Evolutionary conservation across 2,113 vertebrate species (phyloP), one percentile per base, ranked within the genome.

Genomic region (Falco punctatus): DNA sequence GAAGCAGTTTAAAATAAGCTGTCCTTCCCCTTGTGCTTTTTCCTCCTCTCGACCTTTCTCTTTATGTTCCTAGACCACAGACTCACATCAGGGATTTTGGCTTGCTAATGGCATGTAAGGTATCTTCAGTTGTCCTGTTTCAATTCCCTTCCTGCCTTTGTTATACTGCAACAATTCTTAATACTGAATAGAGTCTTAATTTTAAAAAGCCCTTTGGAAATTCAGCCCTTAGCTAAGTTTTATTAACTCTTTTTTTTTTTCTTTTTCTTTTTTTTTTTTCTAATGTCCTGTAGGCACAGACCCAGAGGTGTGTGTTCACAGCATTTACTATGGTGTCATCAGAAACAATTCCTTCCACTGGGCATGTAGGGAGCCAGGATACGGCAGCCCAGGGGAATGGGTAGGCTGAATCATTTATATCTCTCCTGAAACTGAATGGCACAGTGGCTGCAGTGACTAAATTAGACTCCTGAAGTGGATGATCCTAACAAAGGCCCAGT

Each of bases 1-100:
- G 81, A 94, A 95, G 55, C 44, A 55, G 67, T 88, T 93, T 94
- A 89, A 96, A 95, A 95, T 92, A 82, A 95, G 44, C 44, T 94
- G 51, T 86, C 82, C 67, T 94, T 92, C 91, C 69, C 69, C 51
- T 85, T 84, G 65, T 0, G 1, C 79, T 74, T 90, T 77, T 81
- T 90, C 86, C 35, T 96, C 30, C 66, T 92, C 74, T 91, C 8
- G 42, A 94, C 81, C 62, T 70, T 94, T 95, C 61, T 71, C 27
- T 85, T 94, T 90, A 75, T 95, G 44, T 91, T 92, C 32, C 77
- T 65, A 44, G 79, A 74, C 64, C 58, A 73, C 32, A 95, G 90
- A 86, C 38, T 84, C 69, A 73, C 32, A 73, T 81, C 58, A 81
- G 72, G 71, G 88, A 86, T 74, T 94, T 92, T 86, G 80, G 51